Base-by-base conservation (phyloP, 2,888 invertebrate species). In the Fragum whitleyi region DNA sequence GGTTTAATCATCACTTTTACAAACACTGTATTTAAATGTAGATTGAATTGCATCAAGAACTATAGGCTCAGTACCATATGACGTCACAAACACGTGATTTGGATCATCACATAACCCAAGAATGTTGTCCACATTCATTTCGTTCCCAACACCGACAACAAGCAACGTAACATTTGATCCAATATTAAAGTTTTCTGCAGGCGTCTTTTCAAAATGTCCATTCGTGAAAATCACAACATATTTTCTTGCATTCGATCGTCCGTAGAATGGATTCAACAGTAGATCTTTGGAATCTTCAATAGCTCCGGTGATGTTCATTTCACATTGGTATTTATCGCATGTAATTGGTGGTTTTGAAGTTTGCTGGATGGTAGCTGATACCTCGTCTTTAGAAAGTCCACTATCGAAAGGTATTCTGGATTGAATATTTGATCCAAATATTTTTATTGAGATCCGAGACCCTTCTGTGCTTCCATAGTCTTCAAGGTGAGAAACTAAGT, bases 171-270 rank as follows among this genome's bases (percentile, higher is more conserved):
- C 23, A 23, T 26, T 57, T 23, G 7, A 21, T n/a, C 51, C 57
- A 26, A 3, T 26, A 2, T 21, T n/a, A 26, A 19, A 11, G 5
- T 19, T 23, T 21, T 26, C 26, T 21, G 11, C n/a, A 5, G 19
- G 5, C 5, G 5, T 57, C 19, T 7, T 19, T n/a, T 32, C 5
- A 61, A 55, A n/a, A 1, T 47, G 28, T 23, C 65, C 67, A 23
- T 74, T 74, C 2, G 74, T 74, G 16, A 67, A 65, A 65, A 74
- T 21, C 1, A 74, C 14, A 1, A 74, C 29, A 29, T 65, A 67
- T 19, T 32, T 32, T 62, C 53, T 74, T 53, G 74, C 74, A 26
- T 55, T 21, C n/a, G n/a, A 2, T 11, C 62, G 62, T 26, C 57
- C 57, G 5, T 19, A 14, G 23, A 21, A 21, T 21, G 5, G 3